Conservation (phyloP, 2,113 vertebrate species). For the Podarcis muralis region DNA sequence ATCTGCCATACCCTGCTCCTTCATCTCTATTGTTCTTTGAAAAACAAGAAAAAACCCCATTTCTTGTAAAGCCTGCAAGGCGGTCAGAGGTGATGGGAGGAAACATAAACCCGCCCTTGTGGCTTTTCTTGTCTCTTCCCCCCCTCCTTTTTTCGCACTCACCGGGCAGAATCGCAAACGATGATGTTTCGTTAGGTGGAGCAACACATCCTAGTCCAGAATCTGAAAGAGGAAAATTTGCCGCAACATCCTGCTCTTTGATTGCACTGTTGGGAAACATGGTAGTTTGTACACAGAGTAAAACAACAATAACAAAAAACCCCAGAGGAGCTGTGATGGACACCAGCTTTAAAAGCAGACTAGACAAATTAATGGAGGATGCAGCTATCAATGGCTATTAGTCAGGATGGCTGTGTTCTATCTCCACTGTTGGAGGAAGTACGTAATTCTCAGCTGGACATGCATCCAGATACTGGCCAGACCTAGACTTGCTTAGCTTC, state of each 20-base stretch:
- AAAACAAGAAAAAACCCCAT: too few relatives aligned
- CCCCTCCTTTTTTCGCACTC: too few relatives aligned
- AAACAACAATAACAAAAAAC: too few relatives aligned
- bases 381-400: too few relatives aligned
- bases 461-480: too few relatives aligned
- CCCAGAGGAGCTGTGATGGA: too few relatives aligned
- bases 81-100: slow-evolving; percentile 31
- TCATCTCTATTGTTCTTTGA: slow-evolving; percentile 24
- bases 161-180: not conserved
- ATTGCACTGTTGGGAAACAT: not conserved
- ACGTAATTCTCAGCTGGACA: too few relatives aligned
- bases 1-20: slow-evolving; percentile 20
- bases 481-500: too few relatives aligned
- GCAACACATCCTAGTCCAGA: not conserved
- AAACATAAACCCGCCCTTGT: not conserved
- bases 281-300: not conserved
- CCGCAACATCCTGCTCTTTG: not conserved
- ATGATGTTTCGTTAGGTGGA: not conserved
- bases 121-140: not conserved
- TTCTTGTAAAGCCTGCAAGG: slow-evolving; percentile 36
- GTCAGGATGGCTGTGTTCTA: too few relatives aligned
- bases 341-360: too few relatives aligned
- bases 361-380: too few relatives aligned
- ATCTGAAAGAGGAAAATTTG: not conserved
- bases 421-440: too few relatives aligned